Conservation (phyloP, 2,888 invertebrate species). For the Polydrusus cervinus region DNA sequence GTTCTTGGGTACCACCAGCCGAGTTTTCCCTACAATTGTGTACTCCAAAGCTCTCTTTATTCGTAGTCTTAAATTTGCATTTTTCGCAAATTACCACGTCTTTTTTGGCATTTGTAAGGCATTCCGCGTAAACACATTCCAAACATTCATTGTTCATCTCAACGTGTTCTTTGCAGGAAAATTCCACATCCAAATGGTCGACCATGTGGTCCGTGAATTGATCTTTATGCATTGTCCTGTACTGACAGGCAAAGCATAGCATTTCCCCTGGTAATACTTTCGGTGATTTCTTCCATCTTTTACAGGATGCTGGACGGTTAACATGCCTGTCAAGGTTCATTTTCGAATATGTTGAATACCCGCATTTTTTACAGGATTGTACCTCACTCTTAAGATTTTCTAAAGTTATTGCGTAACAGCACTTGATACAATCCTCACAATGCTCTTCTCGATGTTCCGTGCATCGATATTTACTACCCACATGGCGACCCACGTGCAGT, state of each 20-base stretch:
- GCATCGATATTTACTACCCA: conserved; percentile 10
- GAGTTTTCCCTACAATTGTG: neutral
- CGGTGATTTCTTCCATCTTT: neutral
- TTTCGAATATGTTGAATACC: neutral
- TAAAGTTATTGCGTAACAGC: neutral
- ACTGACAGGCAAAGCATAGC: neutral
- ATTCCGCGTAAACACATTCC: conserved; percentile 4
- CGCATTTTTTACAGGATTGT: neutral
- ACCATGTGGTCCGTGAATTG: conserved; percentile 9
- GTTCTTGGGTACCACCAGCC: no score
- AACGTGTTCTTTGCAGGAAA: neutral
- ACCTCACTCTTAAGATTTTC: neutral
- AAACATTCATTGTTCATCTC: neutral
- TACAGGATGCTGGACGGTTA: no score
- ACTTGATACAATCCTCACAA: neutral
- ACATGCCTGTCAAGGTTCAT: no score
- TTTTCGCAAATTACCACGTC: neutral
- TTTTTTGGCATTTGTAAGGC: conserved; percentile 8
- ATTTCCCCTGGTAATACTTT: neutral
- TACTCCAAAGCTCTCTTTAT: neutral
- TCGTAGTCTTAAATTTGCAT: neutral
- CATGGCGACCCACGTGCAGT: neutral
- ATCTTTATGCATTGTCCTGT: neutral
- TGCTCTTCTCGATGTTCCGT: neutral
- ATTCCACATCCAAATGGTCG: neutral